Conservation (phyloP, 1,140 invertebrate genomes). For the Drosophila tani region DNA sequence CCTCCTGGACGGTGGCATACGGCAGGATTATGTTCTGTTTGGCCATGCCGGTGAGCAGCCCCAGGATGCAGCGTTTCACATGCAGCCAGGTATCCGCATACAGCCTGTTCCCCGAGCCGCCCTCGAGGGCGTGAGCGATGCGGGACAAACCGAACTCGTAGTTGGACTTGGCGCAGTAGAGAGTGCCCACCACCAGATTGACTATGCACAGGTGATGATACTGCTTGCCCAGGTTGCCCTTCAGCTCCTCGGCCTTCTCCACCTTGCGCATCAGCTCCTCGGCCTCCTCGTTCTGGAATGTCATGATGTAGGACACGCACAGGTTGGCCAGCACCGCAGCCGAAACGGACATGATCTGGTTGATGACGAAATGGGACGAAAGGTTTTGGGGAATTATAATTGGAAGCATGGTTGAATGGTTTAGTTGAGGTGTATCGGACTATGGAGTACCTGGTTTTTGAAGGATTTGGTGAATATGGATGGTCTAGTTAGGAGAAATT, state of each 20-base stretch:
- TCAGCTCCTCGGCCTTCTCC: constrained; percentile 98
- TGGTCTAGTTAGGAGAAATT: neutral
- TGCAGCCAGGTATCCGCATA: constrained; percentile 98
- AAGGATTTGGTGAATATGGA: rapidly evolving
- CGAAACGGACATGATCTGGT: constrained; percentile 95
- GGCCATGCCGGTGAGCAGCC: constrained; percentile 94
- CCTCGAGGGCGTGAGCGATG: constrained; percentile 87
- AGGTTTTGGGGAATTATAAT: constrained; percentile 17
- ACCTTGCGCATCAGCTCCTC: constrained; percentile 98
- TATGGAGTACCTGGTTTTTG: neutral
- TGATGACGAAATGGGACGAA: neutral
- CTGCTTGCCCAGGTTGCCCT: constrained; percentile 96
- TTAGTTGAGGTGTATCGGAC: neutral
- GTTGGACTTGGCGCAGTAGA: constrained; percentile 99
- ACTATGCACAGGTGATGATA: constrained; percentile 99
- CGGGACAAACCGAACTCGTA: constrained; percentile 99
- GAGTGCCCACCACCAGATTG: constrained; percentile 98
- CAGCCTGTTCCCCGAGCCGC: constrained; percentile 86
- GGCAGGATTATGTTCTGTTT: constrained; percentile 95
- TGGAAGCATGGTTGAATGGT: neutral
- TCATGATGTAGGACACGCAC: constrained; percentile 99
- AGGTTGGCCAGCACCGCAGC: constrained; percentile 99
- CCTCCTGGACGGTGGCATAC: constrained; percentile 94
- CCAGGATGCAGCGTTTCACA: constrained; percentile 96
- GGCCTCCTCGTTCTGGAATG: constrained; percentile 99